Percentiles rank a stretch among this genome's conserved stretches.
Evolutionary conservation across 2,797 vertebrate genomes (phyloP).

Genomic region (Vespertilio murinus): DNA sequence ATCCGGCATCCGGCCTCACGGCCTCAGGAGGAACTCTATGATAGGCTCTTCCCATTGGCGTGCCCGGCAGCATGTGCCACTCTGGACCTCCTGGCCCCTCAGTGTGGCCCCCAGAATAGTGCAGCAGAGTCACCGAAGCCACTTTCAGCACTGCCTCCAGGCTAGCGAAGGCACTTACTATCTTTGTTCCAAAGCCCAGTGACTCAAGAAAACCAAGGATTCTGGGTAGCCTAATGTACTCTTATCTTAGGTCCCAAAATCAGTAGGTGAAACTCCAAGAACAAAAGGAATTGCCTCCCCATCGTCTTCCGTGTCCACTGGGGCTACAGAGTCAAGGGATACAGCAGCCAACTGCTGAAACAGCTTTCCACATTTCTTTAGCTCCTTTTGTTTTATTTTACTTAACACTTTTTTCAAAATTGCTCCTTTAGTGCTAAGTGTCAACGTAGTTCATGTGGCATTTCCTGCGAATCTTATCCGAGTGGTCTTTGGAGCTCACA

Average conservation of each 20-base stretch:
- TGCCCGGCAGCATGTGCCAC: background rate
- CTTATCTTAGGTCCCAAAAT: background rate
- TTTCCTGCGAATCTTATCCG: background rate
- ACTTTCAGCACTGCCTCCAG: background rate
- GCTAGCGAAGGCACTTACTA: background rate
- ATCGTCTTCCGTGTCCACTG: background rate
- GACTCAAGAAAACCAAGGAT: slow-evolving; percentile 21
- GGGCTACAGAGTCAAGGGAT: background rate
- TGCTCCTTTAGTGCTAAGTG: background rate
- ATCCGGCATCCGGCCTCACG: background rate
- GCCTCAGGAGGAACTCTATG: background rate
- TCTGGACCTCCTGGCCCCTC: background rate
- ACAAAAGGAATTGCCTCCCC: background rate
- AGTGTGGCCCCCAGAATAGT: background rate
- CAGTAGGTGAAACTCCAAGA: slow-evolving; percentile 29
- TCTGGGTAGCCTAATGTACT: background rate
- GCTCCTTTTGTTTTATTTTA: slow-evolving; percentile 37
- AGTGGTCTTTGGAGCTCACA: background rate
- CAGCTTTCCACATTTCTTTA: background rate
- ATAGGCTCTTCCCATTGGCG: background rate
- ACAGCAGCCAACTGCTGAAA: background rate
- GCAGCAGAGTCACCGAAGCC: background rate
- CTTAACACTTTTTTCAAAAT: slow-evolving; percentile 31
- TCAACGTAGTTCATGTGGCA: background rate
- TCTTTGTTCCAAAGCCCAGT: slow-evolving; percentile 4